phyloP scores from a whole-genome alignment of 2,888 invertebrate genomes.

The Drepana falcataria region DNA sequence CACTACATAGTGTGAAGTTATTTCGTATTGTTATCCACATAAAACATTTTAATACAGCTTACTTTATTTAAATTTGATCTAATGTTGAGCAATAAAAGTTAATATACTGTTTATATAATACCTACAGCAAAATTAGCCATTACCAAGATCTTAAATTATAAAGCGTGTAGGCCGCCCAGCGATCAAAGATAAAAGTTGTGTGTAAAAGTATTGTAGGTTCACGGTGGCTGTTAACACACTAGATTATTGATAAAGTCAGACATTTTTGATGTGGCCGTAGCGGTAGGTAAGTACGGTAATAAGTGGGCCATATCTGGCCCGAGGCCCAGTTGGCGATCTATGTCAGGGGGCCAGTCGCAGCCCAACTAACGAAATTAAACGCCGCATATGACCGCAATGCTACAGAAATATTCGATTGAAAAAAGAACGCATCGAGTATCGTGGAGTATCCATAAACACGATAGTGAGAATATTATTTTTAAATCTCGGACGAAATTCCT shows the following conservation, averaged over 20 bases:
- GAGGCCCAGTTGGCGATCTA: constrained; percentile 2
- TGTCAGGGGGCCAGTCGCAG: constrained; percentile 4
- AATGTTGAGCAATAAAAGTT: neutral
- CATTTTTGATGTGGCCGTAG: neutral
- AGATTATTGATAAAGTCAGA: neutral
- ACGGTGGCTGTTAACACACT: constrained; percentile 13
- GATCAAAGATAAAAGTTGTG: constrained; percentile 20
- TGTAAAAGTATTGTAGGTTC: constrained; percentile 16
- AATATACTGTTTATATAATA: neutral
- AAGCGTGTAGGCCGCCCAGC: constrained; percentile 5
- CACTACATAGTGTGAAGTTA: too few species aligned
- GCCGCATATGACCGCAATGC: neutral
- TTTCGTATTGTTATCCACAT: too few species aligned
- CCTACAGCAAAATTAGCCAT: neutral
- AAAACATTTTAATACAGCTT: neutral
- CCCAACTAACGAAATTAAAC: constrained; percentile 1
- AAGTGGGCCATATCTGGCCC: constrained; percentile 1
- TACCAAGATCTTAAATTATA: neutral
- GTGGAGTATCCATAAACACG: neutral
- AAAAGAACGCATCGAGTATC: neutral
- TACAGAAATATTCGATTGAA: neutral
- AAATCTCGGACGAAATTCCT: neutral
- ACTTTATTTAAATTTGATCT: neutral
- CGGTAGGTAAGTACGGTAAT: neutral
- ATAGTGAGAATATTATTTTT: neutral